Evolutionary conservation across 1,140 invertebrate species (phyloP).

Genomic region (Thaumatotibia leucotreta): DNA sequence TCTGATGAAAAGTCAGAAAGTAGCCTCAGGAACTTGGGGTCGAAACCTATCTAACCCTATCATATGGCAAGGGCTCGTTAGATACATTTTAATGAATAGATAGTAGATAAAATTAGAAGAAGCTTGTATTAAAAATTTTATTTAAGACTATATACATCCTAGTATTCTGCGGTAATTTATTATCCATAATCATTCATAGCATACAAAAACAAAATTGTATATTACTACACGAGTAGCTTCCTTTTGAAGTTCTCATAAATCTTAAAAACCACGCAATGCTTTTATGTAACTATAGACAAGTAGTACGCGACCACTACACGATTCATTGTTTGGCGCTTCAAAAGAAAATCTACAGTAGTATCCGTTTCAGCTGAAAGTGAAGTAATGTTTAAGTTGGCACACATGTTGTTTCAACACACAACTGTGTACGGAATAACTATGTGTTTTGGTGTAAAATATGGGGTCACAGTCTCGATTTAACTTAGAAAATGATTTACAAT

Average conservation of each 20-base stretch:
- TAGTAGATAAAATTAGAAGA: too few species aligned
- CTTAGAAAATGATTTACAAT: background rate
- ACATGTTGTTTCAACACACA: background rate
- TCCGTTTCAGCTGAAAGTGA: background rate
- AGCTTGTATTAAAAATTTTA: too few species aligned
- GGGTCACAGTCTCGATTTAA: background rate
- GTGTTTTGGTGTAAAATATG: background rate
- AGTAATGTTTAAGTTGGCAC: background rate
- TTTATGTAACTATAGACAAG: background rate
- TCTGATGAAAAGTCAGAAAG: too few species aligned
- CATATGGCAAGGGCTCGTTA: too few species aligned
- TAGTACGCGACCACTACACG: too few species aligned
- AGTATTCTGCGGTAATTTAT: too few species aligned
- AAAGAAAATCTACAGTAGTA: background rate
- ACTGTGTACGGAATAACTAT: background rate
- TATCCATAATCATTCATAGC: too few species aligned
- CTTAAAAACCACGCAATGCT: background rate
- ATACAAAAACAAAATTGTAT: too few species aligned
- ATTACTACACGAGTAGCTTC: background rate
- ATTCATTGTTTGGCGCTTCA: background rate
- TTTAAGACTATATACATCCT: too few species aligned
- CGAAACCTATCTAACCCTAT: too few species aligned
- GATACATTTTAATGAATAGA: too few species aligned
- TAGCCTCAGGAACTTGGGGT: too few species aligned
- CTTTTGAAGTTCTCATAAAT: slow-evolving; percentile 3